phyloP scores from a whole-genome alignment of 2,113 vertebrate species.

The Amia ocellicauda region DNA sequence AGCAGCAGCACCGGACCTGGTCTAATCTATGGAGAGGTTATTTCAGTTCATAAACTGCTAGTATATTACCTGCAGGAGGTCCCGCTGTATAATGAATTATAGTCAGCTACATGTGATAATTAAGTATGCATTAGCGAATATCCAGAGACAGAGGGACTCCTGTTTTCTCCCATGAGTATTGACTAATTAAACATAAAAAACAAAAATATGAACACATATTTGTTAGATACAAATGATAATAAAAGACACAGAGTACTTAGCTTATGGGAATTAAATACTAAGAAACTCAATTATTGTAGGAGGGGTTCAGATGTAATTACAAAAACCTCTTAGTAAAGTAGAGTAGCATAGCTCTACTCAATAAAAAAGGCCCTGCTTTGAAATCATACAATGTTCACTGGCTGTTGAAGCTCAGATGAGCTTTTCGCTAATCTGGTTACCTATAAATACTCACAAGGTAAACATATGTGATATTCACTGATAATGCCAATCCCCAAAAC shows the following conservation, averaged over 20 bases:
- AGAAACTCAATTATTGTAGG: conserved; percentile 74
- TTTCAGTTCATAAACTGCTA: conserved; percentile 82
- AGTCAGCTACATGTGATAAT: conserved; percentile 85
- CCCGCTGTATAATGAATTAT: conserved; percentile 81
- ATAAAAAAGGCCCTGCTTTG: too few species aligned
- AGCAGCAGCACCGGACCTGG: conserved; percentile 63
- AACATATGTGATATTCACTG: too few species aligned
- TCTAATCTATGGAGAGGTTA: conserved; percentile 81
- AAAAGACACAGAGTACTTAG: conserved; percentile 75
- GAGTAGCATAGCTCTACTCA: too few species aligned
- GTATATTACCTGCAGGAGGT: conserved; percentile 78
- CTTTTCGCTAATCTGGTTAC: too few species aligned
- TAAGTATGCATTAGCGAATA: conserved; percentile 83
- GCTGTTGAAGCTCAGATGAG: too few species aligned
- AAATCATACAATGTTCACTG: too few species aligned
- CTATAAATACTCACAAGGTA: too few species aligned
- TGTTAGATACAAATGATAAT: conserved; percentile 83
- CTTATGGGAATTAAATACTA: conserved; percentile 74
- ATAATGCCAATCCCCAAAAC: too few species aligned
- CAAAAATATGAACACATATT: conserved; percentile 64
- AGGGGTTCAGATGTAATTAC: too few species aligned
- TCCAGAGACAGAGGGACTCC: conserved; percentile 74
- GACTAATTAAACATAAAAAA: conserved; percentile 75
- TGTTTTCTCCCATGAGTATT: conserved; percentile 74
- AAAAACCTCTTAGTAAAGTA: too few species aligned